Evolutionary conservation across 2,113 vertebrate genomes (phyloP).

Genomic region (Andinoacara biseriatus): DNA sequence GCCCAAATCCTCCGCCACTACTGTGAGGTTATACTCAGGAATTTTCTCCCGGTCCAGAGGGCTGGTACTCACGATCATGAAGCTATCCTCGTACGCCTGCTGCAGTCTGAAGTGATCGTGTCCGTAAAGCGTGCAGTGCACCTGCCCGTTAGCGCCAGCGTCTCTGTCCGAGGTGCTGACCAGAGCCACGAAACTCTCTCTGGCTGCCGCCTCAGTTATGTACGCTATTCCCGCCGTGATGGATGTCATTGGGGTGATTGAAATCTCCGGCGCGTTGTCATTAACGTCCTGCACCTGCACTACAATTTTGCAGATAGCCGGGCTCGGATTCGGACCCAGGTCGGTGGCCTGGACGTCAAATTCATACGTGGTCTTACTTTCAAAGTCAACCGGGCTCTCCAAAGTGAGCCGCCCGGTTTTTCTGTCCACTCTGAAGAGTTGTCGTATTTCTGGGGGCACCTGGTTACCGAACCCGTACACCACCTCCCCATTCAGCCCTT

Average conservation of each 20-base stretch:
- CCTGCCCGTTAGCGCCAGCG: slow-evolving; percentile 90
- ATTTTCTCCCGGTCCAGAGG: slow-evolving; percentile 90
- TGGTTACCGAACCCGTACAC: slow-evolving; percentile 91
- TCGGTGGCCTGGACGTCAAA: slow-evolving; percentile 93
- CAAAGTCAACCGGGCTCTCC: slow-evolving; percentile 89
- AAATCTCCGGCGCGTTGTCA: slow-evolving; percentile 93
- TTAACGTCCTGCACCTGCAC: slow-evolving; percentile 95
- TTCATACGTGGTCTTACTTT: slow-evolving; percentile 92
- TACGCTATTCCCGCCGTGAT: slow-evolving; percentile 81
- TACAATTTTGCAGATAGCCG: slow-evolving; percentile 89
- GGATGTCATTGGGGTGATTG: slow-evolving; percentile 90
- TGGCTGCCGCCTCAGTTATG: slow-evolving; percentile 87
- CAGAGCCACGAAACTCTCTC: slow-evolving; percentile 93
- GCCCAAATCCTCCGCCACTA: slow-evolving; percentile 93
- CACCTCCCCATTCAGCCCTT: slow-evolving; percentile 93
- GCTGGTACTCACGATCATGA: slow-evolving; percentile 90
- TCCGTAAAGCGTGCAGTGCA: slow-evolving; percentile 91
- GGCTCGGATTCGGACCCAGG: slow-evolving; percentile 87
- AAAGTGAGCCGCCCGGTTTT: slow-evolving; percentile 88
- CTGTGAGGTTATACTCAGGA: slow-evolving; percentile 91
- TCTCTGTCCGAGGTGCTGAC: slow-evolving; percentile 95
- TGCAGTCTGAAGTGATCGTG: slow-evolving; percentile 93
- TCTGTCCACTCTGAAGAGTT: slow-evolving; percentile 89
- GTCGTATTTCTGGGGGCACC: slow-evolving; percentile 86
- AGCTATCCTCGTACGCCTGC: slow-evolving; percentile 95